A percentile compares a stretch with the other conserved stretches of the same genome.
Conservation (phyloP, 2,113 vertebrate genomes). For the Chloroceryle aenea region DNA sequence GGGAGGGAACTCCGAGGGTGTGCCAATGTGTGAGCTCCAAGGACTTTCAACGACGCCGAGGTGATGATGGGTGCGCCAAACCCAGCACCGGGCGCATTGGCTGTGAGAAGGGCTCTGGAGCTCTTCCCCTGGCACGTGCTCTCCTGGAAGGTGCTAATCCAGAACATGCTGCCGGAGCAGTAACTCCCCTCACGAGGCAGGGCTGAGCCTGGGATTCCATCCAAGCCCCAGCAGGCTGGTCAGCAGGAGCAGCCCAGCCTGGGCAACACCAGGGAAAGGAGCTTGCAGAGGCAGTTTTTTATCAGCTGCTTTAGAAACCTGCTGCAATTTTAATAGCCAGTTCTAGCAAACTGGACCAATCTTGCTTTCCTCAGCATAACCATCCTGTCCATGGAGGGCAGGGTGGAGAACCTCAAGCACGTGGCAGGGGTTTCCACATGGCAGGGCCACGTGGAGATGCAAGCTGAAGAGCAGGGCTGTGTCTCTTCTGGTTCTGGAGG, state of each 20-base stretch:
- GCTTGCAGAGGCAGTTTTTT: slow-evolving; percentile 40
- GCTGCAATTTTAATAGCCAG: slow-evolving; percentile 14
- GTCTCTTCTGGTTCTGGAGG: neutral
- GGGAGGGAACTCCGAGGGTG: neutral
- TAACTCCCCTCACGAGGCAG: neutral
- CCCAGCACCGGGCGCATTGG: neutral
- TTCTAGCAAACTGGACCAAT: neutral
- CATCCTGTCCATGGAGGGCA: neutral
- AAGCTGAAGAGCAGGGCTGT: fast-evolving
- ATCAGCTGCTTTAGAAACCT: slow-evolving; percentile 26
- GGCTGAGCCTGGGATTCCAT: neutral
- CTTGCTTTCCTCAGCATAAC: slow-evolving; percentile 25
- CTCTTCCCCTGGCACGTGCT: neutral
- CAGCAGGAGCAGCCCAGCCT: slow-evolving; percentile 19
- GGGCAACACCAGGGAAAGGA: neutral
- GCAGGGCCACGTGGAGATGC: neutral
- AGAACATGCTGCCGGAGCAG: neutral
- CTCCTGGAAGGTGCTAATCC: neutral
- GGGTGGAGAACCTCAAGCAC: neutral
- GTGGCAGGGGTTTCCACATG: neutral
- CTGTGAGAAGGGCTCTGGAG: neutral
- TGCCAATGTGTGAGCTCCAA: neutral
- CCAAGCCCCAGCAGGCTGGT: neutral
- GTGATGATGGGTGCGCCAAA: neutral
- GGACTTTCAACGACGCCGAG: neutral